Evolutionary conservation across 2,888 invertebrate species (phyloP), one percentile per base, ranked within the genome.

Genomic region (Tortricodes alternella): DNA sequence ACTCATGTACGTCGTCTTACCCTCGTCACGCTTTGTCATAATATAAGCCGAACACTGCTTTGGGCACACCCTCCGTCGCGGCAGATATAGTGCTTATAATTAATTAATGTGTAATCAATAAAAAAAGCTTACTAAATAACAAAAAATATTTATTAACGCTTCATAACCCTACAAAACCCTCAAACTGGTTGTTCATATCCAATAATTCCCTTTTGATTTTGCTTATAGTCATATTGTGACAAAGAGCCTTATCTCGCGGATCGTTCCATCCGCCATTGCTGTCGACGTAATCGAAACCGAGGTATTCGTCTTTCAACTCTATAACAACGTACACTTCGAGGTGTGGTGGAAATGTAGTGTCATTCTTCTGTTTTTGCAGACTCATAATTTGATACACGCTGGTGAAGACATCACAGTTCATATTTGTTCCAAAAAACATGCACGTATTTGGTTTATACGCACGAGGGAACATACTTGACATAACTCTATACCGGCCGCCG

Each of bases 251-350:
- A 56, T 83, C 81, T 35, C 80, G 67, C 1, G 70, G 73, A 60
- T 83, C 83, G 44, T 62, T 79, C 77, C 80, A 80, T 5, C 80
- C 82, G 2, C 81, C 80, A 38, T 68, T 72, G 11, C 68, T 73
- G 37, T 74, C 71, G 8, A 65, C 59, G 39, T 76, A 73, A 60
- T 78, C 79, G 29, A 76, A 73, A 39, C 65, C 63, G 3, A 70
- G 44, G 50, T 65, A 74, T 6, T 74, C 73, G 19, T 77, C 64
- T 11, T 77, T 73, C 21, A 78, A 53, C 19, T 76, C 74, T 15
- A 83, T 65, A 46, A 76, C 55, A 11, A 70, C 59, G 38, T 73
- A 74, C 9, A 80, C 39, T 65, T 81, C 76, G 11, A 83, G 41
- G 60, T 70, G 62, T 13, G 63, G 21, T 3, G 82, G 83, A 60